phyloP scores from a whole-genome alignment of 2,113 vertebrate genomes.

The Stegastes partitus region DNA sequence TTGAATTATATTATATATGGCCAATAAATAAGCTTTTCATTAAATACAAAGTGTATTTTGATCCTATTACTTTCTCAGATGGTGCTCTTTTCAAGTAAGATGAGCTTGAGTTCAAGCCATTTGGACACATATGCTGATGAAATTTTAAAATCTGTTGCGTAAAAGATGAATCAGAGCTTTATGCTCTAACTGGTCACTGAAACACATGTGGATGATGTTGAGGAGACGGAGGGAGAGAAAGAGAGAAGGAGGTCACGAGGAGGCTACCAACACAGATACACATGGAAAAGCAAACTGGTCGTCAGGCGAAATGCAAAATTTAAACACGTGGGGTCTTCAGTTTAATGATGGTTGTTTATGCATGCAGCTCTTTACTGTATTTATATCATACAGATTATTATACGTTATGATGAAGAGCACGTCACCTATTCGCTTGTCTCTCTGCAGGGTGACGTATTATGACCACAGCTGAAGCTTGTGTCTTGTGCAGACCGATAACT shows the following conservation, averaged over 20 bases:
- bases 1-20: slow-evolving; percentile 1
- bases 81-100: slow-evolving; percentile 34
- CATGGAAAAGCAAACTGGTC: slow-evolving; percentile 8
- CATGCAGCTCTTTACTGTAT: too few relatives aligned
- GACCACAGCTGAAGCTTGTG: too few relatives aligned
- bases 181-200: slow-evolving; percentile 45
- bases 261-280: slow-evolving; percentile 48
- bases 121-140: slow-evolving; percentile 49
- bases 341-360: too few relatives aligned
- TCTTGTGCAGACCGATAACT: too few relatives aligned
- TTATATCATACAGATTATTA: too few relatives aligned
- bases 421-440: too few relatives aligned
- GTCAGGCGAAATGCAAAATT: neutral
- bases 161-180: slow-evolving; percentile 61
- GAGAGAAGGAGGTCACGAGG: slow-evolving; percentile 42
- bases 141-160: slow-evolving; percentile 50
- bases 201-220: slow-evolving; percentile 66
- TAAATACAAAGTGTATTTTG: slow-evolving; percentile 29
- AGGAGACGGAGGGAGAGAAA: slow-evolving; percentile 28
- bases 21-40: slow-evolving; percentile 30
- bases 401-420: too few relatives aligned
- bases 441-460: too few relatives aligned
- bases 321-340: neutral
- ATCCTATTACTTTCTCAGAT: slow-evolving; percentile 32
- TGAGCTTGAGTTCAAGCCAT: neutral